Base-by-base conservation (phyloP, 2,113 vertebrate species). In the Salvator merianae region DNA sequence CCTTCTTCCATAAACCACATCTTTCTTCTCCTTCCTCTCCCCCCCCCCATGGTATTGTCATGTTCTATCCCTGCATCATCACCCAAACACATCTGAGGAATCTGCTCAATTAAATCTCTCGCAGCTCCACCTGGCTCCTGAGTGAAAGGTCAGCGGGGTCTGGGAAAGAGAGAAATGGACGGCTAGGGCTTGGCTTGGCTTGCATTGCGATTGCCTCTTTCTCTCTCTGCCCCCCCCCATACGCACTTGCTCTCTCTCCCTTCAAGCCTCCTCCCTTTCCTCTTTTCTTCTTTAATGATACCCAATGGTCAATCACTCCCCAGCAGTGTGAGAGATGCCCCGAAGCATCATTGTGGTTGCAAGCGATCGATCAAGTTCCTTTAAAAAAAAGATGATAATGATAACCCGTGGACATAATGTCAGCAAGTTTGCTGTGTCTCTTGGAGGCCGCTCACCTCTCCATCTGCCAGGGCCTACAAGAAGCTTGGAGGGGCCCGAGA, bases 71-170 rank as follows among this genome's bases (percentile, higher is more conserved):
- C 75, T 84, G 90, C 90, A 90, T 93, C 88, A 91, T 86, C 90
- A 95, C 96, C 96, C 96, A 95, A 97, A 96, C 94, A 97, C 97
- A 97, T 98, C 96, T 96, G 96, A 98, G 97, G 97, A 96, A 96
- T 97, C 96, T 91, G 94, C 97, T 98, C 98, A 98, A 99, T 98
- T 98, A 99, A 98, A 97, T 96, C 97, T 97, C 97, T 98, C 94
- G 95, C 55, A 55, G 95, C 96, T 98, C 96, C 97, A 97, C 96
- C 98, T 98, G 98, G 96, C 97, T 97, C 95, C 96, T 95, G 97
- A 97, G 97, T 96, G 97, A 99, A 99, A 99, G 98, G 98, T 99
- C 98, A 99, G 95, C 79, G 73, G 96, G 97, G 94, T 97, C 97
- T 93, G 94, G 96, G 95, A 97, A 96, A 96, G 96, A 97, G 95